Percentiles rank a stretch among this genome's conserved stretches.
These are phyloP conservation scores for Centropyge bicolor DNA, from an alignment of 2,797 vertebrate genomes.

Conservation along the genomic window DNA sequence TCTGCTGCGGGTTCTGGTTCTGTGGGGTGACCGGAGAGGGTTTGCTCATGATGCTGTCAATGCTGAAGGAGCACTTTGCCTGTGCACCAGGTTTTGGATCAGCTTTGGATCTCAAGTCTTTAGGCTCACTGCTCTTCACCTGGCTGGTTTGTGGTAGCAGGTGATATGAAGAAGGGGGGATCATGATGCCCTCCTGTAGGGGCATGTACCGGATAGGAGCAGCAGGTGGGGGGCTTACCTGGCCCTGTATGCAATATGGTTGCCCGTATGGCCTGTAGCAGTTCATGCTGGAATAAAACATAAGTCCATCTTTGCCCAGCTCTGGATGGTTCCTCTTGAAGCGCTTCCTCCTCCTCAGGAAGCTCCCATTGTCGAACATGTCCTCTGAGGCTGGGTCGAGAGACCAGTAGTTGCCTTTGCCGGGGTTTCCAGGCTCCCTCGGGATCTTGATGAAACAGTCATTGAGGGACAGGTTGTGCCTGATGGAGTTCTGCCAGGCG, in stretches of 20 bases:
- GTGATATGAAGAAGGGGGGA: constrained; percentile 67
- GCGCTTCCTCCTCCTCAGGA: constrained; percentile 90
- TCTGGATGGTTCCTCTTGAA: constrained; percentile 89
- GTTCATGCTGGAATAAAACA: constrained; percentile 78
- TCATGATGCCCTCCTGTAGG: constrained; percentile 69
- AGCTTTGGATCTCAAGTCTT: constrained; percentile 64
- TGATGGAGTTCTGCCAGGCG: constrained; percentile 92
- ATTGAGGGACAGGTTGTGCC: constrained; percentile 90
- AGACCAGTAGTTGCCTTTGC: constrained; percentile 94
- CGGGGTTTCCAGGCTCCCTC: constrained; percentile 91
- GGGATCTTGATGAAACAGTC: constrained; percentile 91
- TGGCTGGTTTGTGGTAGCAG: constrained; percentile 70
- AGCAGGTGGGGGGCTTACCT: constrained; percentile 66
- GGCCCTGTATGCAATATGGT: constrained; percentile 77
- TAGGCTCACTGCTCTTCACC: constrained; percentile 65
- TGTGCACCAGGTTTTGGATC: constrained; percentile 61
- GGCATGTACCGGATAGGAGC: constrained; percentile 75
- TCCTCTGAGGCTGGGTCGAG: constrained; percentile 92
- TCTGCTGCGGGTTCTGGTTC: constrained; percentile 25
- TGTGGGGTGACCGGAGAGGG: constrained; percentile 35
- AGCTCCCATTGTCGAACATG: constrained; percentile 96
- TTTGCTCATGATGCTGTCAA: constrained; percentile 90
- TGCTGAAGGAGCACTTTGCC: constrained; percentile 88
- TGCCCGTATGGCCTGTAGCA: constrained; percentile 78
- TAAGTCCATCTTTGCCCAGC: constrained; percentile 77